Evolutionary conservation across 2,888 invertebrate species (phyloP).

Genomic region (Mesorhabditis belari): DNA sequence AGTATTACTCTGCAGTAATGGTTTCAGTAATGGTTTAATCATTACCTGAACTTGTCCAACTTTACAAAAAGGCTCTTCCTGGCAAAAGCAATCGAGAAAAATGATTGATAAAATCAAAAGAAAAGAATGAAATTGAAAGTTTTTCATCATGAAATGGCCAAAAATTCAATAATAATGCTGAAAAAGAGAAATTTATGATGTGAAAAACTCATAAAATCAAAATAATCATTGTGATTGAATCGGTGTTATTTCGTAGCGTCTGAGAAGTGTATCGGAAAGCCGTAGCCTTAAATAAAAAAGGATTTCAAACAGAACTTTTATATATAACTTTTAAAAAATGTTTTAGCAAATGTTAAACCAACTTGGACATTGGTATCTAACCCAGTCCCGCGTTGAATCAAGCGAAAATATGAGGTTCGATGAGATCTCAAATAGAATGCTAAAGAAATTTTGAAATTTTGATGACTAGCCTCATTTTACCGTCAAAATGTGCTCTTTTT

Average conservation of each 20-base stretch:
- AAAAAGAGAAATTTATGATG: neutral
- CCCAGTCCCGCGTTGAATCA: constrained; percentile 14
- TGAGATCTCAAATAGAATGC: constrained; percentile 25
- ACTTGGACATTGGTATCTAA: constrained; percentile 20
- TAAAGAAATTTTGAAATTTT: constrained; percentile 2
- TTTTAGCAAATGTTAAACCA: no score
- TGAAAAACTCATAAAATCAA: constrained; percentile 6
- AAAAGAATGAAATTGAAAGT: no score
- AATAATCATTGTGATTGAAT: constrained; percentile 19
- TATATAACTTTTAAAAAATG: neutral
- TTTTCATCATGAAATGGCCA: no score
- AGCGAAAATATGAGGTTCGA: constrained; percentile 24
- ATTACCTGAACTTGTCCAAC: neutral
- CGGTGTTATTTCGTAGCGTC: constrained; percentile 14
- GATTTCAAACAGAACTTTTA: neutral
- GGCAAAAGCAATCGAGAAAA: neutral
- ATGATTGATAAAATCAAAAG: no score
- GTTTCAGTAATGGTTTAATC: neutral
- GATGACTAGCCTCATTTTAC: neutral
- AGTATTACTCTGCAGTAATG: neutral
- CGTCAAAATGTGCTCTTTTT: neutral
- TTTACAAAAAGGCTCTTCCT: neutral
- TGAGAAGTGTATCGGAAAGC: constrained; percentile 15
- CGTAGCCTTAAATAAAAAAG: constrained; percentile 9
- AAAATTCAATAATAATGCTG: neutral